Conservation (phyloP, 2,797 vertebrate species). For the Pangasius sanitwongsei region DNA sequence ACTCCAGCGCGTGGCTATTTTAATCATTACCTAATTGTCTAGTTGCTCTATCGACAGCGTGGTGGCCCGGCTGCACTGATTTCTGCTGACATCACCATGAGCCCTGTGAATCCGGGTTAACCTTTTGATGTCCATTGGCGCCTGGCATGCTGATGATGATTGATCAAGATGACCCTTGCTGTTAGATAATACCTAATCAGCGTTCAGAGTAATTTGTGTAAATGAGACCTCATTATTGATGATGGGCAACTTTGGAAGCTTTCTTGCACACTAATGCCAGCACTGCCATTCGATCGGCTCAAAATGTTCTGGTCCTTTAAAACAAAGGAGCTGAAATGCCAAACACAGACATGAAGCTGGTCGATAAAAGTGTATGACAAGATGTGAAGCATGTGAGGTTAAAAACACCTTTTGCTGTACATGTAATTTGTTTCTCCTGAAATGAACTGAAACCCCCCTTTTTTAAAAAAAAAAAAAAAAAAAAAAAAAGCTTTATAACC, state of each 20-base stretch:
- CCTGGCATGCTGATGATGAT: constrained; percentile 87
- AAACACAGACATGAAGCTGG: constrained; percentile 61
- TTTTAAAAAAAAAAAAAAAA: background rate
- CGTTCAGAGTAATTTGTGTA: constrained; percentile 92
- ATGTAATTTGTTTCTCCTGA: background rate
- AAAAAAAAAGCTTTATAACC: constrained; percentile 23
- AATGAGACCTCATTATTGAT: constrained; percentile 96
- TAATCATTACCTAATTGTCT: constrained; percentile 99
- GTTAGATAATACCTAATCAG: constrained; percentile 97
- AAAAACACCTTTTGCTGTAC: constrained; percentile 10
- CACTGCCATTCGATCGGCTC: constrained; percentile 73
- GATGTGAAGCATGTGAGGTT: background rate
- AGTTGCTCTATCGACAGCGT: constrained; percentile 89
- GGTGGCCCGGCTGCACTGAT: constrained; percentile 83
- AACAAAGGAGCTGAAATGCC: constrained; percentile 64
- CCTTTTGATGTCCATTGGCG: constrained; percentile 90
- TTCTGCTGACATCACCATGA: constrained; percentile 93
- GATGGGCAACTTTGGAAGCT: constrained; percentile 82
- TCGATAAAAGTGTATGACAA: constrained; percentile 20
- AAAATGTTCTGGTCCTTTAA: constrained; percentile 75
- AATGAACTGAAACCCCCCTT: background rate
- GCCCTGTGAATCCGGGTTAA: constrained; percentile 87
- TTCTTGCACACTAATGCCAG: constrained; percentile 74
- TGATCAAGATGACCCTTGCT: constrained; percentile 89
- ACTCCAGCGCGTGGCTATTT: constrained; percentile 83